These are phyloP conservation scores for Caranx ignobilis DNA, from an alignment of 2,113 vertebrate species.

Conservation along the genomic window DNA sequence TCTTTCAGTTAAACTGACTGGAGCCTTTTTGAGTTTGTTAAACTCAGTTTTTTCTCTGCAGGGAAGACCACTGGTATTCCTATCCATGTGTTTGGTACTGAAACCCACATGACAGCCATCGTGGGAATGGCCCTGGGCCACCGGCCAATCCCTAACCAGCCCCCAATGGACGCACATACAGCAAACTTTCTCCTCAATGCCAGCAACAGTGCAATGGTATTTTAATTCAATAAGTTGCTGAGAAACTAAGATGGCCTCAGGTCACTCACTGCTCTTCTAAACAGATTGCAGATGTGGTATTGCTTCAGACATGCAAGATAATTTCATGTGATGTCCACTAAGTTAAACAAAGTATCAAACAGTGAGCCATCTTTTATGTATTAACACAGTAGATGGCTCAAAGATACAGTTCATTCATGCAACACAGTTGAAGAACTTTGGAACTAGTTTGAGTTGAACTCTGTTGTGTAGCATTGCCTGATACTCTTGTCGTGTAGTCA, in stretches of 20 bases:
- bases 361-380: not conserved
- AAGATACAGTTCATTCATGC: not conserved
- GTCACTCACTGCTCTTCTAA: not conserved
- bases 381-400: not conserved
- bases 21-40: not conserved
- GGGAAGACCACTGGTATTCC: conserved; percentile 98
- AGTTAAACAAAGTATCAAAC: not conserved
- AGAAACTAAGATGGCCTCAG: not conserved
- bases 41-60: conserved; percentile 59
- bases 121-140: conserved; percentile 97
- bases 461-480: not conserved
- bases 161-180: conserved; percentile 91
- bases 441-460: not conserved
- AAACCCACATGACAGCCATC: conserved; percentile 98
- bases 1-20: not conserved
- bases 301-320: not conserved
- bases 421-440: not conserved
- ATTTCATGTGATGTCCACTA: not conserved
- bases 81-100: conserved; percentile 97
- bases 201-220: conserved; percentile 90
- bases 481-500: not conserved
- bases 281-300: not conserved
- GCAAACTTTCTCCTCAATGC: conserved; percentile 98
- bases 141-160: conserved; percentile 94
- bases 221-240: not conserved